phyloP scores from a whole-genome alignment of 2,113 vertebrate genomes.

The Sigmodon hispidus region DNA sequence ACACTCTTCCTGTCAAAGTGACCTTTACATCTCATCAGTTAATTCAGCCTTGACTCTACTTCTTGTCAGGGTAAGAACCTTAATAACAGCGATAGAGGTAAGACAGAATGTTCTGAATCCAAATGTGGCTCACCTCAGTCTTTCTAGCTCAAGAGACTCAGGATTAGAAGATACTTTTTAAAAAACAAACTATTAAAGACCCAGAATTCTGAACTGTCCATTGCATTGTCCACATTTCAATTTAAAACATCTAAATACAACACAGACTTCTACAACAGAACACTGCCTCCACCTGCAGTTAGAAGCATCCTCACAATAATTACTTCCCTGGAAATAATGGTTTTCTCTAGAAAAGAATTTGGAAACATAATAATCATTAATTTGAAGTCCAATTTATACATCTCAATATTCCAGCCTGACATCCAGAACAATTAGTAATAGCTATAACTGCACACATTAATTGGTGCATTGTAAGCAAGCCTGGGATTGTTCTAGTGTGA shows the following conservation, averaged over 20 bases:
- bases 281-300: conserved; percentile 54
- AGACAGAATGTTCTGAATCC: not conserved
- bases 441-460: not conserved
- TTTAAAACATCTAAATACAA: conserved; percentile 25
- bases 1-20: not conserved
- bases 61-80: not conserved
- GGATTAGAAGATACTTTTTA: not conserved
- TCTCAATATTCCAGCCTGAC: not conserved
- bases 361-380: not conserved
- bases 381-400: conserved; percentile 28
- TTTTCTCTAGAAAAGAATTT: conserved; percentile 38
- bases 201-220: not conserved
- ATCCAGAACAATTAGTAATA: not conserved
- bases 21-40: not conserved
- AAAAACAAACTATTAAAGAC: not conserved
- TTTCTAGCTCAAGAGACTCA: not conserved
- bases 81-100: not conserved
- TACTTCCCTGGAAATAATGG: not conserved
- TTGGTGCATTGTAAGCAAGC: not conserved
- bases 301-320: not conserved
- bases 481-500: not conserved
- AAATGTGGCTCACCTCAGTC: not conserved
- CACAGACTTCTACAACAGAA: not conserved
- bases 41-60: not conserved
- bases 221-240: not conserved